A percentile compares a stretch with the other conserved stretches of the same genome.
These are phyloP conservation scores for Anolis apletophallus DNA, from an alignment of 2,797 vertebrate genomes.

Conservation along the genomic window DNA sequence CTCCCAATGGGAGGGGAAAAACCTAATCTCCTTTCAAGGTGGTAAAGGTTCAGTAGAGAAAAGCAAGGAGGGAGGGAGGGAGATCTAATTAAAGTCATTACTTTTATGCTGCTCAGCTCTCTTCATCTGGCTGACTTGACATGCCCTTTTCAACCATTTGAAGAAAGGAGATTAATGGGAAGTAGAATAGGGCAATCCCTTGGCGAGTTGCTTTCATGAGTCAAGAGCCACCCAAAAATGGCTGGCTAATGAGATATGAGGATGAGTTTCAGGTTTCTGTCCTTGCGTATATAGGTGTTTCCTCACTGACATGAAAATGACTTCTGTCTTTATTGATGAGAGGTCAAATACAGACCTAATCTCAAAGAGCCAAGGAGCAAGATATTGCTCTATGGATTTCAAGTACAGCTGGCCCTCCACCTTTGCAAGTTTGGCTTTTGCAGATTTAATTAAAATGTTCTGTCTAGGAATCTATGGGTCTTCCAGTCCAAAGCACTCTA, in stretches of 20 bases:
- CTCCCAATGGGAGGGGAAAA: background rate
- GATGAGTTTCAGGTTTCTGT: slow-evolving; percentile 2
- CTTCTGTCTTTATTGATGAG: background rate
- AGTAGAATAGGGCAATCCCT: slow-evolving; percentile 12
- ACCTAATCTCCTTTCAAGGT: slow-evolving; percentile 17
- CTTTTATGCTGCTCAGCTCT: slow-evolving; percentile 33
- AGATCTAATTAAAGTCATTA: slow-evolving; percentile 41
- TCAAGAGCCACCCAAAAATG: slow-evolving; percentile 1
- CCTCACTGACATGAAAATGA: background rate
- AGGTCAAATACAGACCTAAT: background rate
- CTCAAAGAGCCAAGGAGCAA: slow-evolving; percentile 1
- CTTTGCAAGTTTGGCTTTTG: no score
- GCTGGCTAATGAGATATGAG: slow-evolving; percentile 12
- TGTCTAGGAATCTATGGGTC: no score
- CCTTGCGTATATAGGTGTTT: slow-evolving; percentile 3
- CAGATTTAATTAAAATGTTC: no score
- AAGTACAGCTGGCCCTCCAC: background rate
- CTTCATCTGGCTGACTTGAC: slow-evolving; percentile 31
- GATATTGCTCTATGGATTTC: background rate
- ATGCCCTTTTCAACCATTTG: slow-evolving; percentile 32
- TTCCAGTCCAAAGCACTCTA: no score
- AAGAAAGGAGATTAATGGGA: slow-evolving; percentile 24
- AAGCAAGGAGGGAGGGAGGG: background rate
- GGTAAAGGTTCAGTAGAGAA: slow-evolving; percentile 22
- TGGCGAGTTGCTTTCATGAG: background rate